Percentiles rank a stretch among this genome's conserved stretches.
phyloP scores from a whole-genome alignment of 2,113 vertebrate species.

The Dipodomys merriami region DNA sequence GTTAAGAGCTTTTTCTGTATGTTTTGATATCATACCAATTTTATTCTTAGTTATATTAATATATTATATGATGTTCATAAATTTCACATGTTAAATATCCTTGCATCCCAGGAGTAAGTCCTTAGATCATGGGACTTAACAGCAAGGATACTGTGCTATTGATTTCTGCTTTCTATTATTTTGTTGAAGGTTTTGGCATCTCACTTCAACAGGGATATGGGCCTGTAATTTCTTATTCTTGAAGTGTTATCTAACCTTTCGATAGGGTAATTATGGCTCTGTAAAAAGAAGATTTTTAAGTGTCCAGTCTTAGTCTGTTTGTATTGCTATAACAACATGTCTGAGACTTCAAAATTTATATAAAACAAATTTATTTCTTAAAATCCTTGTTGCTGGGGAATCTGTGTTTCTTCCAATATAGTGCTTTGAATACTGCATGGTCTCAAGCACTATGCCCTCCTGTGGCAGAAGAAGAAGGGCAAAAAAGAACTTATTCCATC shows the following conservation, averaged over 20 bases:
- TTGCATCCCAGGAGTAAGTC: background rate
- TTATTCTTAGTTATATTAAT: background rate
- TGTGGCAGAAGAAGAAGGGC: too few relatives aligned
- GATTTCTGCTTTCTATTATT: background rate
- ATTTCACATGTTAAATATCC: background rate
- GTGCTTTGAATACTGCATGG: too few relatives aligned
- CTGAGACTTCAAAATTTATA: background rate
- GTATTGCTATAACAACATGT: background rate
- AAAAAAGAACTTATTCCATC: too few relatives aligned
- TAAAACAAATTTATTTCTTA: background rate
- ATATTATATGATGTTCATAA: background rate
- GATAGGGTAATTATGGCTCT: background rate
- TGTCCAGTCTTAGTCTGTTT: background rate
- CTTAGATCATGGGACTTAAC: background rate
- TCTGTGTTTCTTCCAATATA: background rate
- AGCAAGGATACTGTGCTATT: too few relatives aligned
- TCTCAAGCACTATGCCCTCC: too few relatives aligned
- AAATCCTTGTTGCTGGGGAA: background rate
- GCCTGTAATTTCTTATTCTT: background rate
- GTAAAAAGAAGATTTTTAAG: background rate
- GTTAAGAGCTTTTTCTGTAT: background rate
- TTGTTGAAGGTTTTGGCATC: background rate
- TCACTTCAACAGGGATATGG: background rate
- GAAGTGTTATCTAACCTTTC: background rate
- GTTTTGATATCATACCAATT: background rate